Conservation (phyloP, 1,140 invertebrate genomes). For the Cheumatopsyche charites region DNA sequence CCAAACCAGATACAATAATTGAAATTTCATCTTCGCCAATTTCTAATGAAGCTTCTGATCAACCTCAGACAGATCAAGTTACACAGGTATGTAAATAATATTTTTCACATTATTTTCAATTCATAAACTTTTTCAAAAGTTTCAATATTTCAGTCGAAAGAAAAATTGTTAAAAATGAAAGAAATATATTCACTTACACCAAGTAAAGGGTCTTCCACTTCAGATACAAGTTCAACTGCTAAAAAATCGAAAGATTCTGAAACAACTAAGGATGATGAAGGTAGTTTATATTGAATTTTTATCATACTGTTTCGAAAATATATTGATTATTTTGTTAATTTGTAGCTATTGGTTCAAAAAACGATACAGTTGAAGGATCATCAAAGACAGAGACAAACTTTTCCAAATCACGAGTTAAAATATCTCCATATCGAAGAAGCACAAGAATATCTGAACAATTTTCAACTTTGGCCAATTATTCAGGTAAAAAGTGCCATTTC, state of each 20-base stretch:
- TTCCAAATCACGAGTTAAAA: slow-evolving; percentile 58
- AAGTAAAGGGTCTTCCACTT: slow-evolving; percentile 47
- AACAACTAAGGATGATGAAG: slow-evolving; percentile 48
- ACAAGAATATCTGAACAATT: slow-evolving; percentile 52
- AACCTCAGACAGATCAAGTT: slow-evolving; percentile 29
- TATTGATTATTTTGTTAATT: slow-evolving; percentile 47
- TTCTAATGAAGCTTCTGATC: slow-evolving; percentile 2
- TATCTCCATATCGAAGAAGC: slow-evolving; percentile 58
- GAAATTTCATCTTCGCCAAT: slow-evolving; percentile 16
- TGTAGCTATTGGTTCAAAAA: slow-evolving; percentile 49
- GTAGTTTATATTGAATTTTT: slow-evolving; percentile 21
- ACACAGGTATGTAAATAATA: slow-evolving; percentile 33
- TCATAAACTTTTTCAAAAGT: background rate
- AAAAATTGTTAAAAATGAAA: slow-evolving; percentile 56
- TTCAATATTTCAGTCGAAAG: slow-evolving; percentile 39
- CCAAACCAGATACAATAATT: slow-evolving; percentile 35
- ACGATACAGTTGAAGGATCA: slow-evolving; percentile 27
- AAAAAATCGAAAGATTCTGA: slow-evolving; percentile 50
- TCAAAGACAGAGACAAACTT: slow-evolving; percentile 58
- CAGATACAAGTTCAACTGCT: slow-evolving; percentile 53
- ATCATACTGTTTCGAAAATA: background rate
- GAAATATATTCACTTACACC: slow-evolving; percentile 52
- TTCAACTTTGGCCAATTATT: slow-evolving; percentile 57
- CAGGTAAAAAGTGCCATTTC: slow-evolving; percentile 50
- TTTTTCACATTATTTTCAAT: too few species aligned